Percentiles rank a stretch among this genome's conserved stretches.
phyloP scores from a whole-genome alignment of 2,797 vertebrate genomes.

The Amazonetta brasiliensis region DNA sequence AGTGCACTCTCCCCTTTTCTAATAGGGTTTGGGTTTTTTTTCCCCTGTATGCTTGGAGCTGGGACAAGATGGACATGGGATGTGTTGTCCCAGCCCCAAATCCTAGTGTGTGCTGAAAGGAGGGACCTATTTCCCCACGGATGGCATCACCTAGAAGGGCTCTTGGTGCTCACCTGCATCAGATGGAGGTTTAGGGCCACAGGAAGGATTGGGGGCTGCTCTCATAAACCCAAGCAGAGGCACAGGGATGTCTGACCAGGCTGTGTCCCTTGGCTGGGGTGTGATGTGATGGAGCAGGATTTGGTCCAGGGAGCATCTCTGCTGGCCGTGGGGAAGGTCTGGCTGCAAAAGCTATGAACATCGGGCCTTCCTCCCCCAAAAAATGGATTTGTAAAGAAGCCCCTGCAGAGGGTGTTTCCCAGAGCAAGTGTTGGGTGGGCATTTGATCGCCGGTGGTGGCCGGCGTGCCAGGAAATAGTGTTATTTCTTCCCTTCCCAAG shows the following conservation, averaged over 20 bases:
- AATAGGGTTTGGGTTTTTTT: neutral
- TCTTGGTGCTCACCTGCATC: fast-evolving
- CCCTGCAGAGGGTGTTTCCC: neutral
- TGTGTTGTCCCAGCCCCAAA: neutral
- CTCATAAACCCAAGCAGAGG: neutral
- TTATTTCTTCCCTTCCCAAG: neutral
- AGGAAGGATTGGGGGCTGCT: neutral
- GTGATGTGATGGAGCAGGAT: fast-evolving
- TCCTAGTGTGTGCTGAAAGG: neutral
- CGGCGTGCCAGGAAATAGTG: neutral
- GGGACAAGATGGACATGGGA: neutral
- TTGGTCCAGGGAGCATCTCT: fast-evolving
- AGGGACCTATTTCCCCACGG: neutral
- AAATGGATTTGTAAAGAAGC: neutral
- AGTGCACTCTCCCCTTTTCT: neutral
- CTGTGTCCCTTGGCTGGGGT: neutral
- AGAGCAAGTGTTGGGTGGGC: neutral
- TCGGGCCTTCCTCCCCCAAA: neutral
- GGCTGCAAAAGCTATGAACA: fast-evolving
- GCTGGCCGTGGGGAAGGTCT: fast-evolving
- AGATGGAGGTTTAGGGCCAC: neutral
- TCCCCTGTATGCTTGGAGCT: fast-evolving
- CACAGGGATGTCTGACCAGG: too few relatives aligned
- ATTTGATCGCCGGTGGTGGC: neutral
- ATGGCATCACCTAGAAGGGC: fast-evolving